phyloP scores from a whole-genome alignment of 1,140 invertebrate genomes.

The Aphis gossypii region DNA sequence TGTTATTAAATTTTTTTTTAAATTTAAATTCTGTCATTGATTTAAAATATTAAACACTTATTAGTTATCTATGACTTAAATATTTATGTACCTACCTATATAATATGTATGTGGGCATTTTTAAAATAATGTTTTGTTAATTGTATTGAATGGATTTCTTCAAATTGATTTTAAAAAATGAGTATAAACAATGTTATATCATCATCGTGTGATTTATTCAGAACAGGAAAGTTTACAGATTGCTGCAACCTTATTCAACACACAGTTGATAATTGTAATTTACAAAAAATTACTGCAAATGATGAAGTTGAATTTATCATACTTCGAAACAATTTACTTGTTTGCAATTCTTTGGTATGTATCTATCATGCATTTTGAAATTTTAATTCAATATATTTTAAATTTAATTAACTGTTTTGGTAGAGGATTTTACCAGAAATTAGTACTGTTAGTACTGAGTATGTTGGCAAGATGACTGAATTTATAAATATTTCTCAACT shows the following conservation, averaged over 20 bases:
- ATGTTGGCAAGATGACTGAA: constrained; percentile 36
- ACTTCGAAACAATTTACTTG: constrained; percentile 43
- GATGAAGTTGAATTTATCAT: constrained; percentile 23
- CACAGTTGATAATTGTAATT: neutral
- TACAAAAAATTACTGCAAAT: neutral
- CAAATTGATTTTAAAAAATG: constrained; percentile 10
- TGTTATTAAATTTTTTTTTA: neutral
- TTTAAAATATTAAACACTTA: too few species aligned
- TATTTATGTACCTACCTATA: neutral
- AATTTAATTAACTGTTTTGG: neutral
- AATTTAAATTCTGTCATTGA: too few species aligned
- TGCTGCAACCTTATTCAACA: constrained; percentile 23
- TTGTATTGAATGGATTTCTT: neutral
- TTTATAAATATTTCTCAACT: constrained; percentile 38
- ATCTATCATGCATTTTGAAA: neutral
- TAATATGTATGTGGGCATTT: neutral
- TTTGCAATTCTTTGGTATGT: constrained; percentile 47
- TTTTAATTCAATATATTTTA: neutral
- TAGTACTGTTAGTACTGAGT: neutral
- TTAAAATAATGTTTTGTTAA: neutral
- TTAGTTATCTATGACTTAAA: neutral
- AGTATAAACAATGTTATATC: neutral
- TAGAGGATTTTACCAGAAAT: constrained; percentile 37
- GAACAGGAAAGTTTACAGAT: constrained; percentile 4
- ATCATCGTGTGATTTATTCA: neutral